These are phyloP conservation scores for Odontesthes bonariensis DNA, from an alignment of 2,113 vertebrate species.

Conservation along the genomic window DNA sequence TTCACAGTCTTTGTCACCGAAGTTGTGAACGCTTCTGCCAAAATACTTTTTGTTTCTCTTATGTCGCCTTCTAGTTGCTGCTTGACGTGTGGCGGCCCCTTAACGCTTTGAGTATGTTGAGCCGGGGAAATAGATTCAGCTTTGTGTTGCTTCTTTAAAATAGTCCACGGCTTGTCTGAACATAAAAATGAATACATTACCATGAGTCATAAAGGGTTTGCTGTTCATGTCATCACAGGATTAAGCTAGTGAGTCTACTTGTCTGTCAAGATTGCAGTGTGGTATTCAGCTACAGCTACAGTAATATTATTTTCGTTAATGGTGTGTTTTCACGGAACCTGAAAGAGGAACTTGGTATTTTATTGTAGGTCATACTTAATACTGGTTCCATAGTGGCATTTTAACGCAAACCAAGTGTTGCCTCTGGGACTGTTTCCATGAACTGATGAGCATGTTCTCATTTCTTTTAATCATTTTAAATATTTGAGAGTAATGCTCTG, in stretches of 20 bases:
- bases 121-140: background rate
- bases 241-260: conserved; percentile 21
- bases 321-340: conserved; percentile 66
- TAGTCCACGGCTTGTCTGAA: conserved; percentile 24
- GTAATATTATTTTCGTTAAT: conserved; percentile 52
- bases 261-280: conserved; percentile 45
- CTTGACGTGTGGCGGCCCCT: background rate
- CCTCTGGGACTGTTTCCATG: conserved; percentile 20
- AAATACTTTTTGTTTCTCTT: conserved; percentile 19
- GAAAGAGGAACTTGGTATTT: conserved; percentile 66
- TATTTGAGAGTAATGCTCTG: conserved; percentile 16
- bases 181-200: conserved; percentile 34
- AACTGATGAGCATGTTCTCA: conserved; percentile 28
- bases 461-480: conserved; percentile 8
- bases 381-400: conserved; percentile 38
- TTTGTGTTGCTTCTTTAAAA: conserved; percentile 1
- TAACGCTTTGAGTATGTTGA: background rate
- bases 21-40: background rate
- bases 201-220: conserved; percentile 35
- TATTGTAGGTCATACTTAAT: conserved; percentile 26
- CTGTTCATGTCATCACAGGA: conserved; percentile 38
- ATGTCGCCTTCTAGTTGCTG: conserved; percentile 3
- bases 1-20: background rate
- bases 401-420: conserved; percentile 28
- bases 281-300: conserved; percentile 23